phyloP scores from a whole-genome alignment of 2,888 invertebrate genomes.

The Odontocolon sp. region DNA sequence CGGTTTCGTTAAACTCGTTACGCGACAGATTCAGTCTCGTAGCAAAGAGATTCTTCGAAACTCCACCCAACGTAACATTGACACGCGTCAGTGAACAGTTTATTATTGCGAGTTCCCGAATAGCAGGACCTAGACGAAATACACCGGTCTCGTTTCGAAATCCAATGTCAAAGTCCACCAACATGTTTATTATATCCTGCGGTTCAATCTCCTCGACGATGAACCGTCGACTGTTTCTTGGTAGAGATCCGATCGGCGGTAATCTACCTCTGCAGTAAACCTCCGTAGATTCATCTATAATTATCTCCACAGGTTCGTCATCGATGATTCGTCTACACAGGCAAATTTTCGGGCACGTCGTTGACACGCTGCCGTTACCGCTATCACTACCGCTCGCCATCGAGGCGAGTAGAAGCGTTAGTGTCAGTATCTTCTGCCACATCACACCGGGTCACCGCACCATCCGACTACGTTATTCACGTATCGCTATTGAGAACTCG shows the following conservation, averaged over 20 bases:
- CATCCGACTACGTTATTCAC: slow-evolving; percentile 48
- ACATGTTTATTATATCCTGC: slow-evolving; percentile 65
- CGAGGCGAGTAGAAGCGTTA: slow-evolving; percentile 76
- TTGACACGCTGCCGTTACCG: slow-evolving; percentile 36
- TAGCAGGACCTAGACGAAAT: neutral
- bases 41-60: slow-evolving; percentile 54
- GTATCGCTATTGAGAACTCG: slow-evolving; percentile 16
- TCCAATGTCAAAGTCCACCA: slow-evolving; percentile 57
- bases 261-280: slow-evolving; percentile 60
- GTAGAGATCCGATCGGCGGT: slow-evolving; percentile 52
- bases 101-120: slow-evolving; percentile 60
- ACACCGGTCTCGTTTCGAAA: slow-evolving; percentile 8
- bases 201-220: slow-evolving; percentile 59
- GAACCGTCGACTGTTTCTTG: slow-evolving; percentile 63
- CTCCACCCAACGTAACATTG: slow-evolving; percentile 69
- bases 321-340: slow-evolving; percentile 62
- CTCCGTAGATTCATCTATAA: slow-evolving; percentile 56
- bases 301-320: slow-evolving; percentile 1
- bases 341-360: slow-evolving; percentile 76
- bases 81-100: slow-evolving; percentile 72
- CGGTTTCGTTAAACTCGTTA: slow-evolving; percentile 69
- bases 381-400: slow-evolving; percentile 73
- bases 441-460: slow-evolving; percentile 65
- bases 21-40: slow-evolving; percentile 72
- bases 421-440: slow-evolving; percentile 70